These are phyloP conservation scores for Orchesellides sinensis DNA, from an alignment of 2,888 invertebrate species.

Conservation along the genomic window DNA sequence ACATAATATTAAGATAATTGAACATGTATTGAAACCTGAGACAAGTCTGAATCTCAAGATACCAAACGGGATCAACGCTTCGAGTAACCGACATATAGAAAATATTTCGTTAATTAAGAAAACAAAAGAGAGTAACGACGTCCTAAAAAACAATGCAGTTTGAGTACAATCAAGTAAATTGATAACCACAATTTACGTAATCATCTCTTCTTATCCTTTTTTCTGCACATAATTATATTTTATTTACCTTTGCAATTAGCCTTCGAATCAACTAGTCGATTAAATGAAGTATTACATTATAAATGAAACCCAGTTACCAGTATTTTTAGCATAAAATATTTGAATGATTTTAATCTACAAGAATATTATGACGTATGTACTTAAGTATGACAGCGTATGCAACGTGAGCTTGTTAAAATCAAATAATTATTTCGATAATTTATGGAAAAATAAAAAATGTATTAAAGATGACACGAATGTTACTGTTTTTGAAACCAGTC, in stretches of 20 bases:
- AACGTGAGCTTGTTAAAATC: no score
- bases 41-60: slow-evolving; percentile 13
- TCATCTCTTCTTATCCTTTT: not conserved
- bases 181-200: no score
- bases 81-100: slow-evolving; percentile 39
- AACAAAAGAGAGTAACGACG: not conserved
- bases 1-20: not conserved
- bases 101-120: slow-evolving; percentile 6
- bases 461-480: no score
- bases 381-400: no score
- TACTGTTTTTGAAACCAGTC: not conserved
- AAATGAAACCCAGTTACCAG: not conserved
- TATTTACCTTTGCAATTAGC: not conserved
- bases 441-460: no score
- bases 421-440: no score
- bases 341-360: no score
- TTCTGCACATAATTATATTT: not conserved
- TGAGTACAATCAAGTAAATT: no score
- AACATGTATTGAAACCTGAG: not conserved
- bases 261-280: slow-evolving; percentile 42
- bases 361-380: no score
- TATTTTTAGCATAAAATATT: no score
- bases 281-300: slow-evolving; percentile 27
- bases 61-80: slow-evolving; percentile 46
- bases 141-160: not conserved